Evolutionary conservation across 1,140 invertebrate species (phyloP).

Genomic region (Drosophila orena): DNA sequence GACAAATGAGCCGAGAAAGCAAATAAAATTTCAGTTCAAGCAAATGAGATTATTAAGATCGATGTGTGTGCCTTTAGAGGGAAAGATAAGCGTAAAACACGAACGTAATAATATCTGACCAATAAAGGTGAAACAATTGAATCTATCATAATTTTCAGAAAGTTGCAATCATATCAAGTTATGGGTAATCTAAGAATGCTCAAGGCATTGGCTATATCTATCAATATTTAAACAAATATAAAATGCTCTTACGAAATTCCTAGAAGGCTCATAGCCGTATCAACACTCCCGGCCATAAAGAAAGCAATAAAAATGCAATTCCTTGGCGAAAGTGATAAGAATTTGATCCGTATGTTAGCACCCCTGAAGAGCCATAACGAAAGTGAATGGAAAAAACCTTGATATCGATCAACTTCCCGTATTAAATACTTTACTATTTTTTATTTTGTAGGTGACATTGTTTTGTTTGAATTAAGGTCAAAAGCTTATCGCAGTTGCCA

Average conservation of each 20-base stretch:
- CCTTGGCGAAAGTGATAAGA: constrained; percentile 16
- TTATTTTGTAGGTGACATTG: not conserved
- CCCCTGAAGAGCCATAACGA: constrained; percentile 1
- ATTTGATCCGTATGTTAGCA: not conserved
- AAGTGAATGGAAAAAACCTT: not conserved
- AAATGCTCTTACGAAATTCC: constrained; percentile 30
- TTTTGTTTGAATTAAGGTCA: constrained; percentile 14
- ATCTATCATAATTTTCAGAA: constrained; percentile 31
- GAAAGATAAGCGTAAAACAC: constrained; percentile 9
- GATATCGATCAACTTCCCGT: constrained; percentile 27
- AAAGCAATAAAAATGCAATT: constrained; percentile 36
- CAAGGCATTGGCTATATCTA: constrained; percentile 17
- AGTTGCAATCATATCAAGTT: constrained; percentile 15
- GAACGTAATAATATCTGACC: constrained; percentile 3
- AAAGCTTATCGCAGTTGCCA: constrained; percentile 35
- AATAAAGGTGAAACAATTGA: constrained; percentile 23
- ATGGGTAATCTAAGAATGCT: constrained; percentile 14
- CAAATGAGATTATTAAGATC: constrained; percentile 34
- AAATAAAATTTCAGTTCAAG: constrained; percentile 40
- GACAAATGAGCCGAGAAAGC: constrained; percentile 54
- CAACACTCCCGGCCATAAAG: constrained; percentile 20
- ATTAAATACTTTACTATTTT: not conserved
- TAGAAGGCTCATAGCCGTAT: constrained; percentile 19
- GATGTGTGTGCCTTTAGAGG: constrained; percentile 21
- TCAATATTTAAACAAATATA: constrained; percentile 12